phyloP scores from a whole-genome alignment of 2,797 vertebrate genomes.

The Macrochelys suwanniensis region DNA sequence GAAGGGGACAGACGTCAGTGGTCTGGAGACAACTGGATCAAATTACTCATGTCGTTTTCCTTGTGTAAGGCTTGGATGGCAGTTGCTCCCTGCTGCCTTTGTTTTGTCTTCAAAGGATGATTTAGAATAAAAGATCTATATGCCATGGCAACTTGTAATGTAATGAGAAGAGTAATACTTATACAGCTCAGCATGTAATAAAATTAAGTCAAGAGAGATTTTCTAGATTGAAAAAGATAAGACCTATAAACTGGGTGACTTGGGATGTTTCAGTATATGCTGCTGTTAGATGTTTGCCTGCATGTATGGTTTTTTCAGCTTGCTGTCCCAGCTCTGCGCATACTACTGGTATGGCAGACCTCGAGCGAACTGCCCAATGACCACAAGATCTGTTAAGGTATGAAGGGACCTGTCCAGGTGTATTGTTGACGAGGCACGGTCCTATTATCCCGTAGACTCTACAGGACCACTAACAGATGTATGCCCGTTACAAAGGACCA shows the following conservation, averaged over 20 bases:
- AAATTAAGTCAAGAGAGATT: slow-evolving; percentile 8
- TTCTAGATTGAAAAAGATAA: background rate
- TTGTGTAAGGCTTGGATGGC: background rate
- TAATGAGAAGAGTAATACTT: background rate
- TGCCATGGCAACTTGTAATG: background rate
- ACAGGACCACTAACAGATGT: too few species aligned
- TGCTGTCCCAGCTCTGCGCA: too few species aligned
- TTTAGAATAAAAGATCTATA: slow-evolving; percentile 1
- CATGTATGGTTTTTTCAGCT: too few species aligned
- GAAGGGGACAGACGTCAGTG: background rate
- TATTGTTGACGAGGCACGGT: too few species aligned
- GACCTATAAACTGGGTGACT: background rate
- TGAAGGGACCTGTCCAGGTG: too few species aligned
- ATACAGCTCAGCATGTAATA: background rate
- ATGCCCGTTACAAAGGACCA: too few species aligned
- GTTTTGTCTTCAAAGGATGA: background rate
- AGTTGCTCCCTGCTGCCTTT: background rate
- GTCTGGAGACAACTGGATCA: background rate
- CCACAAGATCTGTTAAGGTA: too few species aligned
- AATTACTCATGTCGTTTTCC: background rate
- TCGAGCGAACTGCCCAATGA: too few species aligned
- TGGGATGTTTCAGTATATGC: background rate
- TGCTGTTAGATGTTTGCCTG: too few species aligned
- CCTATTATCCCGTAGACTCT: too few species aligned
- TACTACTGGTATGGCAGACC: too few species aligned